Base-by-base conservation (phyloP, 2,888 invertebrate genomes). In the Drosophila affinis region DNA sequence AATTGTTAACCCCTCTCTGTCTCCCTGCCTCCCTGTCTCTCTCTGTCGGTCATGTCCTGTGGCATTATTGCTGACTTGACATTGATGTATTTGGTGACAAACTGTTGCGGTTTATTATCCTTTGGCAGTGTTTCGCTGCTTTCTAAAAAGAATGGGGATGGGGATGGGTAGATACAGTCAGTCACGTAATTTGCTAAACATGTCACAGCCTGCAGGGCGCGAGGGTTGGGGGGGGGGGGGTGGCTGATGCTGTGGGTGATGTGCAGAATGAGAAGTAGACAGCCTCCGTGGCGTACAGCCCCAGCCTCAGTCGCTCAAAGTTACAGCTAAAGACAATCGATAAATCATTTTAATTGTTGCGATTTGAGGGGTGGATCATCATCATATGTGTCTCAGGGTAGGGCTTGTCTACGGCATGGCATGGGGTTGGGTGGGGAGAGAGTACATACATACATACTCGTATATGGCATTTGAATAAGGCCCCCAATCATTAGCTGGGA, bases 61-160 rank as follows among this genome's bases (percentile, higher is more conserved):
- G 62, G 65, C 79, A 74, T 81, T 84, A 81, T 84, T 79, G 81
- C 71, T 53, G 75, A 67, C 58, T 77, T 87, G 88, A 86, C 88
- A 77, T 86, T 86, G 88, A 88, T 88, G 82, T 79, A 86, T 86
- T 87, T 88, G 87, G 88, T 88, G 88, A 88, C 88, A 86, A 86
- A 86, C 87, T 84, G 85, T 88, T 88, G 85, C 88, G 85, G 85
- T 84, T 84, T 87, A 88, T 88, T 85, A 88, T 76, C 81, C 57
- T 77, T 73, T 27, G 58, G 46, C 56, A 34, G 49, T 48, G 44
- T 4, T 14, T 34, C 34, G 3, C 21, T 21, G 21, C 21, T 21
- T 21, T 21, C 21, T 3, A 21, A 21, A 21, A 21, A 21, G 12
- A 9, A 12, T 5, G 4, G 12, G 2, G 9, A 5, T 17, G 9